Conservation (phyloP, 2,888 invertebrate species). For the Euphydryas editha region DNA sequence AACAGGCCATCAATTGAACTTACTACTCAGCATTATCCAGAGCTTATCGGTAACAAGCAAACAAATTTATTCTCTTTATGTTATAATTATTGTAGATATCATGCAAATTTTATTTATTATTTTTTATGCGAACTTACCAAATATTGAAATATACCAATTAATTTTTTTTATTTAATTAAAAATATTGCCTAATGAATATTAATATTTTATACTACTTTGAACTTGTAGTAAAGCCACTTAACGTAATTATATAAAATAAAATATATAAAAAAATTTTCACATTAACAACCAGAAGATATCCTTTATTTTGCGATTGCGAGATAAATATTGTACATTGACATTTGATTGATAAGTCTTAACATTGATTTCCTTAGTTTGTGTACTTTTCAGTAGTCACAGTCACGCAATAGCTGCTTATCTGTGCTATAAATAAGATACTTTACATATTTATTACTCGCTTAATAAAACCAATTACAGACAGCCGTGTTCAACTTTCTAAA, state of each 20-base stretch:
- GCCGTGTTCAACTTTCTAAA: conserved; percentile 19
- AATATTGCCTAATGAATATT: no score
- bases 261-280: no score
- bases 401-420: conserved; percentile 39
- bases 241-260: no score
- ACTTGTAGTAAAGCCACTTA: background rate
- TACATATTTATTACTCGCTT: conserved; percentile 35
- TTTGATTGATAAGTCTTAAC: conserved; percentile 35
- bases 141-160: no score
- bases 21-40: no score
- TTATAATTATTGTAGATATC: no score
- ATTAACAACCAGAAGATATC: background rate
- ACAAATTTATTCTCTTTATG: no score
- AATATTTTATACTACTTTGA: background rate
- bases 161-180: no score
- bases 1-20: no score
- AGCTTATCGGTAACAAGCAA: no score
- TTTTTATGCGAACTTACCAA: no score
- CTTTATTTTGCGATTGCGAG: background rate
- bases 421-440: conserved; percentile 32
- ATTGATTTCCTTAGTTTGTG: conserved; percentile 38
- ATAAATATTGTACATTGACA: conserved; percentile 16
- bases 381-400: conserved; percentile 41
- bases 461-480: conserved; percentile 26
- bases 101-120: no score